Evolutionary conservation across 2,113 vertebrate species (phyloP), one percentile per base, ranked within the genome.

Genomic region (Delphinapterus leucas): DNA sequence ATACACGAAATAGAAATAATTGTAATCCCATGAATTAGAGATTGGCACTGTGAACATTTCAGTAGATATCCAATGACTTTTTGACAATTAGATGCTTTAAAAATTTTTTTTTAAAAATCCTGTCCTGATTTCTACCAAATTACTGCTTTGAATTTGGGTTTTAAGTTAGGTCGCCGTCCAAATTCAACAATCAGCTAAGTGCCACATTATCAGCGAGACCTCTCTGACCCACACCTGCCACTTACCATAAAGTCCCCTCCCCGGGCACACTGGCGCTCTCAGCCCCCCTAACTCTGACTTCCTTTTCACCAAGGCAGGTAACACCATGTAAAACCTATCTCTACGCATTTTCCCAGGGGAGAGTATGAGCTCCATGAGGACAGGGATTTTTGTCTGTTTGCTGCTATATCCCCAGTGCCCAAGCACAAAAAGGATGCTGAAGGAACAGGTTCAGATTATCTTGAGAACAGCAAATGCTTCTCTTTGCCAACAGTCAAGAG

Each of bases 191-290:
- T 41, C 8, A 17, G 31, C 49, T 79, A 25, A 58, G 44, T 0
- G 15, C 13, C 49, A 53, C 4, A 9, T 18, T 18, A 21, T 31
- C 5, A 14, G 23, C 0, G 31, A 65, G 47, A n/a, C 4, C 55
- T 10, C 20, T 7, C 38, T 2, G 9, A 17, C 3, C n/a, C 28
- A 7, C 1, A 14, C n/a, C 8, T 41, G 38, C 12, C 23, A 23
- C 5, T 23, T 41, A 79, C 21, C 17, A 36, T 1, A 60, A 33
- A 6, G 13, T 2, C 5, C 6, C n/a, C 7, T 53, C 8, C 13
- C 15, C 2, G 0, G 3, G 28, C 17, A 2, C 20, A 28, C 47
- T 0, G 5, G 13, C 0, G 7, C 4, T 31, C 26, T n/a, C 6
- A 4, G 6, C 4, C 2, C 13, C 47, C 55, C 17, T 33, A 55